Conservation (phyloP, 2,797 vertebrate species). For the Gallinago nigripennis region DNA sequence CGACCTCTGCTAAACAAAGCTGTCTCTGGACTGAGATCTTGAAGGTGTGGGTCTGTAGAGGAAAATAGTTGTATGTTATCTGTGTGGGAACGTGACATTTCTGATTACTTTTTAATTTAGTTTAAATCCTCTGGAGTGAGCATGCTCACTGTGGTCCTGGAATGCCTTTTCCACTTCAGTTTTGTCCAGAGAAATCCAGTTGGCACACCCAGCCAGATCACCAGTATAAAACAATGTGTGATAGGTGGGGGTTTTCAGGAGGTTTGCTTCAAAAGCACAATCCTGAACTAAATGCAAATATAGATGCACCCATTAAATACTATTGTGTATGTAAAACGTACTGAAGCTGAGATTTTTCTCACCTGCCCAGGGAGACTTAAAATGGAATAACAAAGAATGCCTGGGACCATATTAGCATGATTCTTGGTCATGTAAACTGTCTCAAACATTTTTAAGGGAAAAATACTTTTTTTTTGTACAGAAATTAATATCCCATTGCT, state of each 20-base stretch:
- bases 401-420: background rate
- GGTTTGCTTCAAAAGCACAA: background rate
- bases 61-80: background rate
- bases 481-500: accelerated
- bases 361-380: background rate
- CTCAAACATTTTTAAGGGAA: background rate
- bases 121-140: background rate
- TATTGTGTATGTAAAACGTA: background rate
- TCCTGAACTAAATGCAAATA: background rate
- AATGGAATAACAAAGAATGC: background rate
- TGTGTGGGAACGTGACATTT: background rate
- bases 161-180: background rate
- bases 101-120: background rate
- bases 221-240: background rate
- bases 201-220: background rate
- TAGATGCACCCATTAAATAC: background rate
- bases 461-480: background rate
- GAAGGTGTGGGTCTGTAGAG: background rate
- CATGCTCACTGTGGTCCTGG: background rate
- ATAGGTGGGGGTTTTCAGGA: background rate
- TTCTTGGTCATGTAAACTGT: background rate
- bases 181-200: background rate
- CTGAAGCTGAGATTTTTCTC: background rate
- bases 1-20: background rate
- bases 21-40: background rate